Conservation (phyloP, 2,797 vertebrate genomes). For the Prunella strophiata region DNA sequence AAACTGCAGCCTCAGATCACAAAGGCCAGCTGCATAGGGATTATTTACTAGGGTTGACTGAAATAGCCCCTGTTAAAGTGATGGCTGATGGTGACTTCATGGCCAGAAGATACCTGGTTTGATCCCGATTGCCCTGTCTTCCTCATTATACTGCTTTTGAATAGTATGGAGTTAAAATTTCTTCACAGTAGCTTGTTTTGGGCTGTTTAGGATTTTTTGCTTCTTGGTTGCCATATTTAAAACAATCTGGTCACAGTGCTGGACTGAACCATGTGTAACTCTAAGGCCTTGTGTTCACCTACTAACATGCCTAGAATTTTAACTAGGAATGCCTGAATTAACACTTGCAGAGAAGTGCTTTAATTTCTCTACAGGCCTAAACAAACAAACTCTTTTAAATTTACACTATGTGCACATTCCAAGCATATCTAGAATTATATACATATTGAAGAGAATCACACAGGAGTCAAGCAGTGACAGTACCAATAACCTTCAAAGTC, state of each 20-base stretch:
- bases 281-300: accelerated
- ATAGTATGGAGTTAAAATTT: not conserved
- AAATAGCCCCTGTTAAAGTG: not conserved
- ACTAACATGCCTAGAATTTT: not conserved
- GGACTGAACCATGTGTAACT: not conserved
- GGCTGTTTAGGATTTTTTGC: not conserved
- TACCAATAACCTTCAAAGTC: not conserved
- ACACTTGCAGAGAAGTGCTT: not conserved
- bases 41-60: not conserved
- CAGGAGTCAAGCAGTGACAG: not conserved
- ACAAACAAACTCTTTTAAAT: not conserved
- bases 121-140: not conserved
- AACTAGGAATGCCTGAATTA: not conserved
- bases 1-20: not conserved
- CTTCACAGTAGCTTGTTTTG: not conserved
- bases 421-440: not conserved
- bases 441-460: not conserved
- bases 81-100: not conserved
- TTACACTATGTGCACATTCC: not conserved
- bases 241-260: not conserved
- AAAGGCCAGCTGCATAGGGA: not conserved
- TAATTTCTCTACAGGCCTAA: not conserved
- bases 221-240: not conserved
- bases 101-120: not conserved
- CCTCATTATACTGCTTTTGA: not conserved